Evolutionary conservation across 1,140 invertebrate species (phyloP).

Genomic region (Danaus melanippus): DNA sequence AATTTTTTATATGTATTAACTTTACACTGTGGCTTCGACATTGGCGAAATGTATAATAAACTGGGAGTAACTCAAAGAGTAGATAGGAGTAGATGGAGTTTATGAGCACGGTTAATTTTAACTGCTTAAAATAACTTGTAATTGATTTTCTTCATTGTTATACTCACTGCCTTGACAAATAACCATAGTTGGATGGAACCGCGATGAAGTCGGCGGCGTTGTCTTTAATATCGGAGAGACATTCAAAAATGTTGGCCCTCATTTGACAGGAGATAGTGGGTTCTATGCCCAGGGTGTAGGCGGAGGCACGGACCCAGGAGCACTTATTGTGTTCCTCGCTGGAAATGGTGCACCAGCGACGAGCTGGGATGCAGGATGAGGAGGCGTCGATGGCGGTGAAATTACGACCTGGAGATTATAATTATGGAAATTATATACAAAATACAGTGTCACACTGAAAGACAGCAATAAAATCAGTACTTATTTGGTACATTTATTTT

Average conservation of each 20-base stretch:
- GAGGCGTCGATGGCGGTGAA: conserved; percentile 32
- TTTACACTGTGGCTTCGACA: too few species aligned
- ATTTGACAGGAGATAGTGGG: conserved; percentile 73
- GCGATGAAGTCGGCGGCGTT: conserved; percentile 78
- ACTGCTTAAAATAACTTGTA: not conserved
- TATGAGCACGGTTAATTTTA: too few species aligned
- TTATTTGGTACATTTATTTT: not conserved
- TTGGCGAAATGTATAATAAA: too few species aligned
- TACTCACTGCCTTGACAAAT: conserved; percentile 78
- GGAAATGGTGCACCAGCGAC: conserved; percentile 76
- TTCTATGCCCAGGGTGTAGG: conserved; percentile 72
- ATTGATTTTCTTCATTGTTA: not conserved
- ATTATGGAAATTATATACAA: too few species aligned
- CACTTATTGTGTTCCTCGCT: conserved; percentile 74
- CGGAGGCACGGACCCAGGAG: conserved; percentile 71
- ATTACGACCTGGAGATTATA: conserved; percentile 34
- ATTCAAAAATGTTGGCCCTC: conserved; percentile 67
- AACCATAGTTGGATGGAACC: conserved; percentile 80
- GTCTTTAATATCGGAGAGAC: conserved; percentile 74
- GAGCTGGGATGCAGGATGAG: conserved; percentile 58
- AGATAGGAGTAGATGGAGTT: too few species aligned
- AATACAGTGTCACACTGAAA: too few species aligned
- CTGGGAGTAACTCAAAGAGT: too few species aligned
- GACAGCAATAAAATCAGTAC: too few species aligned
- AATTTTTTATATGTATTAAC: too few species aligned